A percentile compares a stretch with the other conserved stretches of the same genome.
phyloP scores from a whole-genome alignment of 1,140 invertebrate species.

The Rhizoglyphus robini region DNA sequence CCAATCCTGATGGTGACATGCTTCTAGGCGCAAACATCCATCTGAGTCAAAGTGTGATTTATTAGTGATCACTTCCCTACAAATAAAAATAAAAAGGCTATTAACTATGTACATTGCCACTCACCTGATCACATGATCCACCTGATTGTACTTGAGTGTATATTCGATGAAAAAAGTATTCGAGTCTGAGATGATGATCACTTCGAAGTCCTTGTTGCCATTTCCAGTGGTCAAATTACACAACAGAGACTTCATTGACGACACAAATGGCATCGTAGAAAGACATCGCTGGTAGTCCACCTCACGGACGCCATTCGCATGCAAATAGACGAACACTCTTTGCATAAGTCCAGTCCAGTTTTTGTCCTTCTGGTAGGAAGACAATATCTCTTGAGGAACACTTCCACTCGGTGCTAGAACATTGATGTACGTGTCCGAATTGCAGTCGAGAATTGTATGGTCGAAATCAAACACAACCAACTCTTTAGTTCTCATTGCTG shows the following conservation, averaged over 20 bases:
- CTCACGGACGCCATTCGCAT: slow-evolving; percentile 39
- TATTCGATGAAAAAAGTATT: slow-evolving; percentile 57
- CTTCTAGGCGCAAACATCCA: slow-evolving; percentile 45
- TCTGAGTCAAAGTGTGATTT: slow-evolving; percentile 49
- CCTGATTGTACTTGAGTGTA: slow-evolving; percentile 43
- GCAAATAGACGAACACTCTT: slow-evolving; percentile 51
- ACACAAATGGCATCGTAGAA: slow-evolving; percentile 42
- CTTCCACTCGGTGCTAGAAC: slow-evolving; percentile 42
- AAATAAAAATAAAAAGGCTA: neutral
- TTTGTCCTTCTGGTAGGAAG: slow-evolving; percentile 34
- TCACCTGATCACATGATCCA: slow-evolving; percentile 39
- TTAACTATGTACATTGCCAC: neutral
- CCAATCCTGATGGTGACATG: slow-evolving; percentile 53
- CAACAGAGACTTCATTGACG: slow-evolving; percentile 48
- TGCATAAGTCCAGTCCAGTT: slow-evolving; percentile 57
- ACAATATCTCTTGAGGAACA: slow-evolving; percentile 40
- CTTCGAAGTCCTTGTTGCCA: slow-evolving; percentile 40
- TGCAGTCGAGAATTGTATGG: slow-evolving; percentile 58
- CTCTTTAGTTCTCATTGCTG: no score
- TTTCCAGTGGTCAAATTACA: slow-evolving; percentile 27
- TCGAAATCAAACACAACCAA: slow-evolving; percentile 65
- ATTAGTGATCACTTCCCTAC: slow-evolving; percentile 52
- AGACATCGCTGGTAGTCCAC: slow-evolving; percentile 41
- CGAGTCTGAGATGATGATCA: slow-evolving; percentile 64
- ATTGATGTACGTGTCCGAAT: slow-evolving; percentile 51